Conservation (phyloP, 2,113 vertebrate genomes). For the Mastomys natalensis region DNA sequence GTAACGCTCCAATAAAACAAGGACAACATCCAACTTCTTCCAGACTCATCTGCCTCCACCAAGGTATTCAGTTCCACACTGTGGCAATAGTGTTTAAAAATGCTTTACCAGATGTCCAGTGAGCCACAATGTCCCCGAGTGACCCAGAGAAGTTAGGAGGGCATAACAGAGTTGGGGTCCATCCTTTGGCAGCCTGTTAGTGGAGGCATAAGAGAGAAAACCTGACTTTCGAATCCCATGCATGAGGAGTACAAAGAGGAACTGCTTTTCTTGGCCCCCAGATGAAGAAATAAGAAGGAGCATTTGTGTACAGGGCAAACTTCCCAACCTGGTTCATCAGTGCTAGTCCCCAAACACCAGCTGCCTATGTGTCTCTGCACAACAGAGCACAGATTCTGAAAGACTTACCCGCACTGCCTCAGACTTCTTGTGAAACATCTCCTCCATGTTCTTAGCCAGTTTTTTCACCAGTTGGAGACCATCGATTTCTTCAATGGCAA, state of each 20-base stretch:
- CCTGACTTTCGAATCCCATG: not conserved
- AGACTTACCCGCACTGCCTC: slow-evolving; percentile 95
- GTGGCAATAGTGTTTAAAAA: not conserved
- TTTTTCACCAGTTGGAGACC: slow-evolving; percentile 97
- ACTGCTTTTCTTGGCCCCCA: not conserved
- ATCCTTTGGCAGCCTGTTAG: not conserved
- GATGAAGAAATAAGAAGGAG: not conserved
- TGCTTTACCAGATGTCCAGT: not conserved
- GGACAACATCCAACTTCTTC: slow-evolving; percentile 43
- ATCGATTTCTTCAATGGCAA: slow-evolving; percentile 96
- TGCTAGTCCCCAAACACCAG: not conserved
- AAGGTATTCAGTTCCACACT: slow-evolving; percentile 17
- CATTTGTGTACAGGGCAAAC: not conserved
- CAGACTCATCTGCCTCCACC: not conserved
- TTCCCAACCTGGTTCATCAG: not conserved
- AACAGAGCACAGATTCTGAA: not conserved
- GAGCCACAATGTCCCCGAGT: not conserved
- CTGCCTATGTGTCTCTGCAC: not conserved
- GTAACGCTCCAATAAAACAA: not conserved
- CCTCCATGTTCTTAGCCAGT: slow-evolving; percentile 97
- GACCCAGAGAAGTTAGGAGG: not conserved
- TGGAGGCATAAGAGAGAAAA: not conserved
- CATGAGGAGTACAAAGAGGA: not conserved
- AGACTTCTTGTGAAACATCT: slow-evolving; percentile 99
- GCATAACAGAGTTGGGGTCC: not conserved